These are phyloP conservation scores for Trissoscelio sp. DNA, from an alignment of 2,888 invertebrate species.

Conservation along the genomic window DNA sequence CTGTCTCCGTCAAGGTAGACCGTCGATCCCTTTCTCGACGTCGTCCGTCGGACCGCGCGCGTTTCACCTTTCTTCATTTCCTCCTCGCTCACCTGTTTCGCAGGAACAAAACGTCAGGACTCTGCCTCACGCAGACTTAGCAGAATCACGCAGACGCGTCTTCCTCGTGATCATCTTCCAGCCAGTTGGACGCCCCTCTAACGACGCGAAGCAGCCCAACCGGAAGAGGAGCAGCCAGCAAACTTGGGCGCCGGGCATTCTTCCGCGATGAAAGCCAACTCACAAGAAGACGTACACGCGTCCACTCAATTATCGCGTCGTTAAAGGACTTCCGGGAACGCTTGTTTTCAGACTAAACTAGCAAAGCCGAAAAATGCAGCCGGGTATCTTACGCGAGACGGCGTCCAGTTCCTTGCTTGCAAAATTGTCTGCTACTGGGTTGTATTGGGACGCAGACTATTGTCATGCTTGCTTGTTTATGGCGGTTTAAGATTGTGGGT, in stretches of 20 bases:
- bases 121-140: conserved; percentile 46
- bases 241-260: conserved; percentile 73
- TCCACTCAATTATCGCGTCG: conserved; percentile 68
- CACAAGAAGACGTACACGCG: conserved; percentile 72
- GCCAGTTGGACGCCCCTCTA: conserved; percentile 76
- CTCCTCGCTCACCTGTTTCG: conserved; percentile 58
- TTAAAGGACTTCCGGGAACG: conserved; percentile 29
- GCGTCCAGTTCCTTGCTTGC: no score
- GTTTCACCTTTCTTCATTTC: conserved; percentile 48
- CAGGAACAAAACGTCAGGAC: conserved; percentile 57
- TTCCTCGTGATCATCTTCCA: conserved; percentile 71
- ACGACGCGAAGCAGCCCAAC: conserved; percentile 74
- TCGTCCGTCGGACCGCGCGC: conserved; percentile 37
- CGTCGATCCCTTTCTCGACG: conserved; percentile 50
- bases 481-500: background rate
- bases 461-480: background rate
- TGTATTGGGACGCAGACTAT: background rate
- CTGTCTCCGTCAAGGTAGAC: conserved; percentile 56
- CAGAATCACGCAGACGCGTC: conserved; percentile 61
- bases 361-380: background rate
- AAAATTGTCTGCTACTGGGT: no score
- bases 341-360: conserved; percentile 21
- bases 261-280: conserved; percentile 72
- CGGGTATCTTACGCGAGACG: no score
- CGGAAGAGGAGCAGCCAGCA: conserved; percentile 75